These are phyloP conservation scores for Camptogramma bilineatum DNA, from an alignment of 2,888 invertebrate species.

Conservation along the genomic window DNA sequence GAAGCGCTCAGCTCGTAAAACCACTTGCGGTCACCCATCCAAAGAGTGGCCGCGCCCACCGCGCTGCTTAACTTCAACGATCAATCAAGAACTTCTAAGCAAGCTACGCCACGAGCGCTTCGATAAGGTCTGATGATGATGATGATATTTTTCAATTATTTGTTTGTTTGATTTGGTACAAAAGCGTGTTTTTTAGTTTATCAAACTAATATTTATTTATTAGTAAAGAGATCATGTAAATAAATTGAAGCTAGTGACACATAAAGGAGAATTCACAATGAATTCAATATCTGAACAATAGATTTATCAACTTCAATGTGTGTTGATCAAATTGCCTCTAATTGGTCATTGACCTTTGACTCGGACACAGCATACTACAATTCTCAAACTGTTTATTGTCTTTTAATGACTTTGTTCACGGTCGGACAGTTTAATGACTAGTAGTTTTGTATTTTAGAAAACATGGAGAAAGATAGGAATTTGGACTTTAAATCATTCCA, in stretches of 20 bases:
- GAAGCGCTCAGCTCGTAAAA: too few species aligned
- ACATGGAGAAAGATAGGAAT: background rate
- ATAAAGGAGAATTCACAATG: background rate
- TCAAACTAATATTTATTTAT: background rate
- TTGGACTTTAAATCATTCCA: too few species aligned
- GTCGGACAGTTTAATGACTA: background rate
- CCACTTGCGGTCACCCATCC: too few species aligned
- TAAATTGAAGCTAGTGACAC: background rate
- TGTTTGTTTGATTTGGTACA: too few species aligned
- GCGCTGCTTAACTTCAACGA: too few species aligned
- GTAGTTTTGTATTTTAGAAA: background rate
- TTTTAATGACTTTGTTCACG: background rate
- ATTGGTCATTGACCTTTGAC: conserved; percentile 51
- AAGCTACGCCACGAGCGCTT: too few species aligned
- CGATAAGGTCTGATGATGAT: too few species aligned
- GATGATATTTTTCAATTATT: too few species aligned
- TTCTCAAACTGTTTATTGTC: conserved; percentile 1
- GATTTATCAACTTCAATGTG: conserved; percentile 49
- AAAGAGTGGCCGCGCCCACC: too few species aligned
- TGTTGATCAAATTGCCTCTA: conserved; percentile 51
- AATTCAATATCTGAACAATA: conserved; percentile 12
- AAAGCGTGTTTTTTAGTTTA: too few species aligned
- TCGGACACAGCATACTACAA: background rate
- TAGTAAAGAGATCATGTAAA: background rate
- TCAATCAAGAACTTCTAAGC: too few species aligned